These are phyloP conservation scores for Parazoanthus darwini DNA, from an alignment of 92 coral and sea anemone genomes.

Conservation along the genomic window DNA sequence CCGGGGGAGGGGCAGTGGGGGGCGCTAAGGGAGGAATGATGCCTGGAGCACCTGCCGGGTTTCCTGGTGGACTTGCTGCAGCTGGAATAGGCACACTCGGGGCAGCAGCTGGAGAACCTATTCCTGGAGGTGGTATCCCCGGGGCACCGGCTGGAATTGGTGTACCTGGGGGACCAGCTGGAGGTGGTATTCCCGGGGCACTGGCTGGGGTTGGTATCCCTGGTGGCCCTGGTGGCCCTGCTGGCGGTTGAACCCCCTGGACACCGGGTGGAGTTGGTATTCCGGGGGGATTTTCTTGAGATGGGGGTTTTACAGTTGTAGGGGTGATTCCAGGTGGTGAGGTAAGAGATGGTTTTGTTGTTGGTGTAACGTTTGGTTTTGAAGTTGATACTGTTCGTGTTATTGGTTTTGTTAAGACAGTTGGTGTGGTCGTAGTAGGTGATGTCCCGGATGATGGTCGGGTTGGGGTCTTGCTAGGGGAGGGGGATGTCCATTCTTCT, in stretches of 20 bases:
- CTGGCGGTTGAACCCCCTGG: neutral
- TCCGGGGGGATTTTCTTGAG: neutral
- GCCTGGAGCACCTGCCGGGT: neutral
- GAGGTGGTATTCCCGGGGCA: neutral
- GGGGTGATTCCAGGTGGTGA: neutral
- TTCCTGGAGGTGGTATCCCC: neutral
- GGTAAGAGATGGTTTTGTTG: neutral
- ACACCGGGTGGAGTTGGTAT: neutral
- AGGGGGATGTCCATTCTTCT: constrained; percentile 16
- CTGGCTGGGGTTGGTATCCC: neutral
- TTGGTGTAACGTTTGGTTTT: neutral
- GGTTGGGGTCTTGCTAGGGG: neutral
- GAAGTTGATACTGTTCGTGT: neutral
- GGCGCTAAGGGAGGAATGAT: neutral
- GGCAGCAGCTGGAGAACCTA: neutral
- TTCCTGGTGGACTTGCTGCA: neutral
- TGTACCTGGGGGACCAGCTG: constrained; percentile 2
- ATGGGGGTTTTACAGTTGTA: neutral
- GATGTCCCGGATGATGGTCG: neutral
- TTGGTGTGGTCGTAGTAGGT: neutral
- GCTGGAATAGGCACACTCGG: neutral
- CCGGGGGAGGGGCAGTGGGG: constrained; percentile 1
- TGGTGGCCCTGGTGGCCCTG: constrained; percentile 1
- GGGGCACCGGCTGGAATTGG: neutral
- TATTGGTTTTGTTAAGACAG: constrained; percentile 3